Conservation (phyloP, 2,113 vertebrate genomes). For the Platysternon megacephalum region DNA sequence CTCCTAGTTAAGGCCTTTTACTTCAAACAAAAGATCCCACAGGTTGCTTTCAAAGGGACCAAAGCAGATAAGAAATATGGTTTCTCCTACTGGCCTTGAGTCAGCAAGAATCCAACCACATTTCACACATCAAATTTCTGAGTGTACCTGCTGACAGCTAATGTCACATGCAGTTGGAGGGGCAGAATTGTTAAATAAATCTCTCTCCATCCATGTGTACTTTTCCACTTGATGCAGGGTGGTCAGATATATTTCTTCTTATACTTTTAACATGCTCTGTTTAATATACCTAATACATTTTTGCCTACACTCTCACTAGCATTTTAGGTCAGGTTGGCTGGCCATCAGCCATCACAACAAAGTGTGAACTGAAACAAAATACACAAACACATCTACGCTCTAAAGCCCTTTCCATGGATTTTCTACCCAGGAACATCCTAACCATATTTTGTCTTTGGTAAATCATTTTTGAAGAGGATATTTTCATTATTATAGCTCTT, state of each 20-base stretch:
- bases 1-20: not conserved
- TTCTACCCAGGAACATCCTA: not conserved
- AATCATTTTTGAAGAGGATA: not conserved
- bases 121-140: not conserved
- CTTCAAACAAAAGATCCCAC: not conserved
- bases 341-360: not conserved
- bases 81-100: not conserved
- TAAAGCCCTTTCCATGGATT: not conserved
- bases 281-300: not conserved
- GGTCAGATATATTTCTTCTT: not conserved
- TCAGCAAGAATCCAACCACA: not conserved
- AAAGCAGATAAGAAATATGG: not conserved
- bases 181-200: not conserved
- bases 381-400: not conserved
- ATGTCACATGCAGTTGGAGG: not conserved
- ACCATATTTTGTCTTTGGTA: not conserved
- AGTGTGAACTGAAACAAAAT: not conserved
- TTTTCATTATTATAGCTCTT: not conserved
- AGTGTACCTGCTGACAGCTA: not conserved
- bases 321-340: not conserved
- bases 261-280: not conserved
- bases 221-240: not conserved
- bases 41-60: not conserved
- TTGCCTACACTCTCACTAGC: not conserved
- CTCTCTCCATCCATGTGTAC: not conserved